Evolutionary conservation across 2,888 invertebrate species (phyloP).

Genomic region (Caenorhabditis parvicauda): DNA sequence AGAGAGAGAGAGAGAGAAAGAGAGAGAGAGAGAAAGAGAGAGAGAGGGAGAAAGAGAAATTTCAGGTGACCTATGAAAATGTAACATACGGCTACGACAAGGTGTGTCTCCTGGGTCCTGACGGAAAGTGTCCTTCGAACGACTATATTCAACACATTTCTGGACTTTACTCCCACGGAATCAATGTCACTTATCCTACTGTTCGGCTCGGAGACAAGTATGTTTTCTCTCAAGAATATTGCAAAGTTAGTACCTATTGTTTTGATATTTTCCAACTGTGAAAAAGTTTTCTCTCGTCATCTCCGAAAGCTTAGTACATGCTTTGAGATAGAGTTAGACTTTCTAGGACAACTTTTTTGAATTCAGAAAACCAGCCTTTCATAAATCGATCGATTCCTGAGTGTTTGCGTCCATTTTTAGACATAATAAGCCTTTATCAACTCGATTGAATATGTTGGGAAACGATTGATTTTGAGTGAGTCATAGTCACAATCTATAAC

Average conservation of each 20-base stretch:
- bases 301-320: too few relatives aligned
- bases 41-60: neutral
- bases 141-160: slow-evolving; percentile 43
- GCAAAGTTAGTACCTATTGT: neutral
- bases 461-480: too few relatives aligned
- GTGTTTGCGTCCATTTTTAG: too few relatives aligned
- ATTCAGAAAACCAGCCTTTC: too few relatives aligned
- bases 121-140: slow-evolving; percentile 40
- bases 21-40: neutral
- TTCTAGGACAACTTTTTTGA: too few relatives aligned
- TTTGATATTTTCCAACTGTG: neutral
- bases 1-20: neutral
- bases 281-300: neutral
- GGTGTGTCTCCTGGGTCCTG: slow-evolving; percentile 41
- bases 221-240: slow-evolving; percentile 4
- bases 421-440: too few relatives aligned
- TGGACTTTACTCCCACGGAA: slow-evolving; percentile 37
- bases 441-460: too few relatives aligned
- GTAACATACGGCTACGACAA: slow-evolving; percentile 38
- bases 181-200: slow-evolving; percentile 51
- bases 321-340: too few relatives aligned
- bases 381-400: too few relatives aligned
- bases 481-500: neutral
- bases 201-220: slow-evolving; percentile 38
- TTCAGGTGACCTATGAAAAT: slow-evolving; percentile 27